Evolutionary conservation across 2,113 vertebrate species (phyloP), one percentile per base, ranked within the genome.

Genomic region (Rhinolophus sinicus): DNA sequence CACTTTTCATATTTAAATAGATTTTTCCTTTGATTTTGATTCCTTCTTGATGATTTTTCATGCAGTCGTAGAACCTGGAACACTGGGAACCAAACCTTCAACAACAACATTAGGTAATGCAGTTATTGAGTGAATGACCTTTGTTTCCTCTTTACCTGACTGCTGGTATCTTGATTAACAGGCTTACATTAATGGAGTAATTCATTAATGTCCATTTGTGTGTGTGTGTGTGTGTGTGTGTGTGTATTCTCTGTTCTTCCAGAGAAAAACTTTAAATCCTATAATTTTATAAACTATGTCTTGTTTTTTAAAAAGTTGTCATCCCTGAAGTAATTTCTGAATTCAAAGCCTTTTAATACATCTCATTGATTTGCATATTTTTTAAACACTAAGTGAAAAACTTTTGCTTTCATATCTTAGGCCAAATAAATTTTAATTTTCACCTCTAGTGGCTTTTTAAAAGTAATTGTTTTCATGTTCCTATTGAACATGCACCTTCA

Each of bases 21-120:
- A 77, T 38, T 94, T 97, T 91, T 56, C 40, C 52, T 93, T 88
- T 80, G 40, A 69, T 75, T 76, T 75, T 96, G 56, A 83, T 92
- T 91, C 60, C 14, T 92, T 60, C 85, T 78, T 89, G 50, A 67
- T 95, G 82, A 78, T 93, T 80, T 88, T 93, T 92, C 54, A 70
- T 56, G 85, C 28, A 81, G 60, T 90, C 58, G 93, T 38, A 88
- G 96, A 38, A 67, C 77, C n/a, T 85, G 47, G 33, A 95, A 78
- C 18, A 9, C 16, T 58, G 82, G 77, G 6, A 83, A 87, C 40
- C 64, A 89, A 90, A 92, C 30, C 40, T 92, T 64, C 90, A 65
- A 58, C 69, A 92, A 88, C 72, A 69, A 81, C 60, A 40, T 90
- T 96, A 94, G 90, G 75, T 90, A 92, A 81, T 58, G 35, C 9